Base-by-base conservation (phyloP, 1,140 invertebrate genomes). In the Drosophila parabipectinata region DNA sequence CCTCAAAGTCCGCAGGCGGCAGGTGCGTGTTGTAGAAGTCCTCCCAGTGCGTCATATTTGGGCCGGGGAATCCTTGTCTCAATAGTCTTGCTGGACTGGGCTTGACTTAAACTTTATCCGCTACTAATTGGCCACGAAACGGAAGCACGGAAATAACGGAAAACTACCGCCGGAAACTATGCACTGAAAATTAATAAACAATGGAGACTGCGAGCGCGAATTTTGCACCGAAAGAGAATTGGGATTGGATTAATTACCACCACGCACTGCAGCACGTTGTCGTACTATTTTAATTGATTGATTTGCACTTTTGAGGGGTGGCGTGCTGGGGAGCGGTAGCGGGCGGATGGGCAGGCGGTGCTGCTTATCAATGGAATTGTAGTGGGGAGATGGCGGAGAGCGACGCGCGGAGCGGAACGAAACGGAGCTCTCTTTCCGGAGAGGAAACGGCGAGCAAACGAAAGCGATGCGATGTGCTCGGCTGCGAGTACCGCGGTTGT, bases 11-110 rank as follows among this genome's bases (percentile, higher is more conserved):
- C 12, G 93, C 92, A 18, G 96, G 96, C 32, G 95, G 94, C 79
- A 95, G 92, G 92, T 96, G 95, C 53, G 94, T 94, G 24, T 94
- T 94, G 92, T 96, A 97, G 92, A 97, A 97, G 84, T 96, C 95
- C 93, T 97, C 95, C 96, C 96, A 97, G 77, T 92, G 91, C 78
- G 85, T 87, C 90, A 91, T 91, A 34, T 37, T 71, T 69, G 64
- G 41, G 41, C 41, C 41, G 32, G 32, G 32, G 21, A 39, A 66
- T 66, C 58, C 59, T 48, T 66, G 18, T 48, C 32, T 44, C 14
- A 5, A 5, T 28, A 1, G 5, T 28, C n/a, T 34, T 59, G 26
- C 39, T 67, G 18, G 21, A 21, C 21, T 21, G 21, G 21, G 21
- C 58, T 14, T 18, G 55, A 12, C 50, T 37, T 26, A 52, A 18